Evolutionary conservation across 2,797 vertebrate genomes (phyloP).

Genomic region (Bryconaethiops microstoma): DNA sequence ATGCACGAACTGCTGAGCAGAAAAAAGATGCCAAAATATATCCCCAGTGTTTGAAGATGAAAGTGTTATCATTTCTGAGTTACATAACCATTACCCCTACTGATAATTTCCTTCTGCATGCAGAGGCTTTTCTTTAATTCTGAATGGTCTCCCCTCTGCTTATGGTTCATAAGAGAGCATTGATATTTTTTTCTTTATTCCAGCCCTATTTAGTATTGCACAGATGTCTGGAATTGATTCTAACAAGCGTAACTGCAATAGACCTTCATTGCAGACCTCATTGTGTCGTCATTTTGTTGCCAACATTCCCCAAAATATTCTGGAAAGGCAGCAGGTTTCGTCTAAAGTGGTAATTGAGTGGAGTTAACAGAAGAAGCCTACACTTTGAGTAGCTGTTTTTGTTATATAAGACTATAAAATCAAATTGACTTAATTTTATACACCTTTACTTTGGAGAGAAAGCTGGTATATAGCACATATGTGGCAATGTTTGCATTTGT

Average conservation of each 20-base stretch:
- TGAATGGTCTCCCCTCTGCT: conserved; percentile 24
- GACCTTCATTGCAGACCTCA: background rate
- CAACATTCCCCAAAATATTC: background rate
- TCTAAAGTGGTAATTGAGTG: background rate
- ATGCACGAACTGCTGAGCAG: conserved; percentile 36
- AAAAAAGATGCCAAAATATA: conserved; percentile 36
- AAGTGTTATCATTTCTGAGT: conserved; percentile 42
- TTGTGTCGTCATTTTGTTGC: background rate
- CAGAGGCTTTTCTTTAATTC: conserved; percentile 18
- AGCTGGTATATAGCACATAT: too few species aligned
- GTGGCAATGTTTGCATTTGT: too few species aligned
- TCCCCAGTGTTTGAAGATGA: conserved; percentile 32
- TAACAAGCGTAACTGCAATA: background rate
- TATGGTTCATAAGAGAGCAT: conserved; percentile 18
- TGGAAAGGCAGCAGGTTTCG: background rate
- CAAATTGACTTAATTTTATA: too few species aligned
- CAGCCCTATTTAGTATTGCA: background rate
- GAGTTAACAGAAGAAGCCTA: background rate
- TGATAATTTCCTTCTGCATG: conserved; percentile 31
- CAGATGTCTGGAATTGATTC: background rate
- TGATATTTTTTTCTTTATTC: background rate
- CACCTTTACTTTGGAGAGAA: too few species aligned
- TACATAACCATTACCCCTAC: conserved; percentile 38
- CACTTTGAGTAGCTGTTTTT: background rate
- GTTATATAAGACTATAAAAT: background rate